Evolutionary conservation across 2,888 invertebrate species (phyloP).

Genomic region (Hirtodrosophila histrioides): DNA sequence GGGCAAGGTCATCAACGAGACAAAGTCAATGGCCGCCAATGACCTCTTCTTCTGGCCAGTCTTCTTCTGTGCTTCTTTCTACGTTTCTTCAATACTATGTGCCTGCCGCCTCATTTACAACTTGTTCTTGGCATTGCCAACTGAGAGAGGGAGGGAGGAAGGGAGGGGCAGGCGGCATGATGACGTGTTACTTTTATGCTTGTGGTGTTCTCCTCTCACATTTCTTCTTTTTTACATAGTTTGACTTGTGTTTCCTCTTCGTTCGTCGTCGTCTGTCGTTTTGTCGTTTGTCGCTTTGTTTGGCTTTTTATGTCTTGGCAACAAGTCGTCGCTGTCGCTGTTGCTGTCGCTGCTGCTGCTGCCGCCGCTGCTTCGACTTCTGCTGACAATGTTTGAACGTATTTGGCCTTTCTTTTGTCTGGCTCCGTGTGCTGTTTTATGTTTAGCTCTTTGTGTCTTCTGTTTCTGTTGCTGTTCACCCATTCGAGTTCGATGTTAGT

Average conservation of each 20-base stretch:
- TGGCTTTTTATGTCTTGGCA: conserved; percentile 72
- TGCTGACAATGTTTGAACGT: conserved; percentile 69
- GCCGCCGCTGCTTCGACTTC: conserved; percentile 47
- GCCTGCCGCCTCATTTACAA: conserved; percentile 68
- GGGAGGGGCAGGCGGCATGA: conserved; percentile 51
- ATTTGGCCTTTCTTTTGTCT: conserved; percentile 78
- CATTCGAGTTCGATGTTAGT: conserved; percentile 41
- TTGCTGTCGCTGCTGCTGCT: conserved; percentile 13
- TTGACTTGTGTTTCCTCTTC: conserved; percentile 69
- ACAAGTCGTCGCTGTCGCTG: conserved; percentile 64
- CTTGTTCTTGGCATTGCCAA: conserved; percentile 72
- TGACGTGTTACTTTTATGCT: conserved; percentile 75
- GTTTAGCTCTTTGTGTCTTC: conserved; percentile 52
- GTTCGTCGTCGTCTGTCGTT: conserved; percentile 34
- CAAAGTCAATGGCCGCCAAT: conserved; percentile 84
- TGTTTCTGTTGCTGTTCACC: conserved; percentile 18
- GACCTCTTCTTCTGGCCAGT: conserved; percentile 81
- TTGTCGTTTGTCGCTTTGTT: conserved; percentile 51
- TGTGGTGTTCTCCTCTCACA: conserved; percentile 44
- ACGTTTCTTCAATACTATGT: conserved; percentile 22
- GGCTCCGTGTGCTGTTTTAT: conserved; percentile 41
- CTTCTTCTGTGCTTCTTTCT: conserved; percentile 37
- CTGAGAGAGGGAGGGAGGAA: background rate
- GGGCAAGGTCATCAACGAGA: conserved; percentile 84
- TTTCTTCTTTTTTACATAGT: conserved; percentile 57